These are phyloP conservation scores for Rhombomys opimus DNA, from an alignment of 2,113 vertebrate species.

Conservation along the genomic window DNA sequence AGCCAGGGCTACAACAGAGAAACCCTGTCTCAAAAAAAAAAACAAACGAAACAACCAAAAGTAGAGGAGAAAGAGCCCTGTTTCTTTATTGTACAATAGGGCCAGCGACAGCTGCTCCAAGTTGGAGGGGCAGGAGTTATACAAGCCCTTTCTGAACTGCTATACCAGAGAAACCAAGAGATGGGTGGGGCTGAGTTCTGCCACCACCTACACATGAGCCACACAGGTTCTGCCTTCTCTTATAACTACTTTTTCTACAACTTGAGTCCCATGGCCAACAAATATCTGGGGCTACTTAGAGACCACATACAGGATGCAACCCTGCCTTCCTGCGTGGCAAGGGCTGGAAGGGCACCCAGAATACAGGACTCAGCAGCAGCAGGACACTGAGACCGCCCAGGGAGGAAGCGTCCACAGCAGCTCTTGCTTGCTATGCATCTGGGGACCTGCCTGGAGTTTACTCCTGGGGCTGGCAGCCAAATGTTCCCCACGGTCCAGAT, in stretches of 20 bases:
- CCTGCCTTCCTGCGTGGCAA: not conserved
- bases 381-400: not conserved
- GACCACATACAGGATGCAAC: not conserved
- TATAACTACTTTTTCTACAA: not conserved
- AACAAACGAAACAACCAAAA: no score
- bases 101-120: not conserved
- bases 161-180: not conserved
- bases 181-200: not conserved
- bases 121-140: no score
- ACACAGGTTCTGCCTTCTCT: not conserved
- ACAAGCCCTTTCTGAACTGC: not conserved
- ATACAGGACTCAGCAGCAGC: not conserved
- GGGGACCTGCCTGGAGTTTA: not conserved
- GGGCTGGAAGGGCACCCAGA: not conserved
- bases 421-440: not conserved
- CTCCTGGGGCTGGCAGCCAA: not conserved
- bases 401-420: not conserved
- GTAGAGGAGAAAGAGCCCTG: not conserved
- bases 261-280: not conserved
- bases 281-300: not conserved
- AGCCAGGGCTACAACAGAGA: no score
- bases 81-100: not conserved
- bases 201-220: fast-evolving
- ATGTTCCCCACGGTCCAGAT: not conserved
- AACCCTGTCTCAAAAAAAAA: no score